phyloP scores from a whole-genome alignment of 2,888 invertebrate species.

The Chrysina gloriosa region DNA sequence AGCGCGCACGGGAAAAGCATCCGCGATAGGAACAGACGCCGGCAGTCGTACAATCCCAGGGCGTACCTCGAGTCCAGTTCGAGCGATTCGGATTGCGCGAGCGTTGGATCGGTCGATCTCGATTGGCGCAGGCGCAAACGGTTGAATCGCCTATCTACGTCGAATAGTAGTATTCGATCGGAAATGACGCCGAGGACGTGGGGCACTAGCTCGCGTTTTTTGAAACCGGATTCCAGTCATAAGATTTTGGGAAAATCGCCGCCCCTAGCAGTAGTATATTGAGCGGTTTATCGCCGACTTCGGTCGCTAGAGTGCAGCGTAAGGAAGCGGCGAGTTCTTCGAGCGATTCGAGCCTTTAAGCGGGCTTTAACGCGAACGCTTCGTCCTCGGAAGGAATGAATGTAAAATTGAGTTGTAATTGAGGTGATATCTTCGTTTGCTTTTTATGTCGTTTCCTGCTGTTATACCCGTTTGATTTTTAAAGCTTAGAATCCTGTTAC shows the following conservation, averaged over 20 bases:
- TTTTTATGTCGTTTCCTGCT: too few species aligned
- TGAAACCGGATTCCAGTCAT: slow-evolving; percentile 47
- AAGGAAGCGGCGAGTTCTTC: slow-evolving; percentile 37
- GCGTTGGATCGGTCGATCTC: slow-evolving; percentile 63
- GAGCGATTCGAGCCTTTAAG: slow-evolving; percentile 62
- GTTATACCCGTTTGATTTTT: too few species aligned
- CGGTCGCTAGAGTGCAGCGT: slow-evolving; percentile 60
- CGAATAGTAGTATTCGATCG: slow-evolving; percentile 63
- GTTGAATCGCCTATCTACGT: slow-evolving; percentile 60
- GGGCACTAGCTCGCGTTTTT: slow-evolving; percentile 33
- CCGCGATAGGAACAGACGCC: slow-evolving; percentile 67
- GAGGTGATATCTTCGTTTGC: too few species aligned
- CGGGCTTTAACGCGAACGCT: too few species aligned
- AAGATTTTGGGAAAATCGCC: slow-evolving; percentile 67
- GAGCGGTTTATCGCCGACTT: slow-evolving; percentile 69
- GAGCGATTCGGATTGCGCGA: slow-evolving; percentile 66
- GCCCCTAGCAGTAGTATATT: slow-evolving; percentile 69
- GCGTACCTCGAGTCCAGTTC: slow-evolving; percentile 68
- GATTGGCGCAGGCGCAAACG: slow-evolving; percentile 62
- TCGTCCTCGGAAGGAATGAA: too few species aligned
- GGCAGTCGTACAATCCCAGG: slow-evolving; percentile 71
- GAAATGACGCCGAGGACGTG: slow-evolving; percentile 59
- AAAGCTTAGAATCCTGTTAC: too few species aligned
- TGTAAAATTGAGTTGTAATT: too few species aligned
- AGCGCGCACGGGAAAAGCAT: slow-evolving; percentile 64